Evolutionary conservation across 1,140 invertebrate species (phyloP), one percentile per base, ranked within the genome.

Genomic region (Aradophagus sp.): DNA sequence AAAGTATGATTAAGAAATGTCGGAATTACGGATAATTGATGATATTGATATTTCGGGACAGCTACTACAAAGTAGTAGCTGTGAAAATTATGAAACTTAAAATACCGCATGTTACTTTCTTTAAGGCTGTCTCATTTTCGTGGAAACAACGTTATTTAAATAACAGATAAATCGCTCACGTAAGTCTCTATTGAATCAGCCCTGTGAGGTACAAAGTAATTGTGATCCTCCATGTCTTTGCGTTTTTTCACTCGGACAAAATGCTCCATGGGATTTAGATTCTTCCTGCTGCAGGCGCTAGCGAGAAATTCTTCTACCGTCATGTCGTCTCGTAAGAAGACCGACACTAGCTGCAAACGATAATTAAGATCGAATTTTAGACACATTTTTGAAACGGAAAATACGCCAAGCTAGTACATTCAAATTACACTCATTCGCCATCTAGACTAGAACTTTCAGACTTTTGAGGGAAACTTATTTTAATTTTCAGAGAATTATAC

Each of bases 271-370:
- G 95, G 91, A 84, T 95, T 96, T 26, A 98, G 90, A 77, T 92
- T 93, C 80, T 96, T 94, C 67, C 95, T 90, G 34, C 91, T 92
- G 86, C 96, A 98, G 16, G 95, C 96, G 73, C 91, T 92, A 20
- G 95, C 95, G 41, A 99, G 87, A 81, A 98, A 95, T 86, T 98
- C 96, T 80, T 97, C 96, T 7, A 98, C 95, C 19, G 94, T 94
- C 93, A 97, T 97, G 34, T 91, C 90, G 75, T 96, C 93, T 79
- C 94, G 89, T 74, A 97, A 87, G 81, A 93, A 92, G 72, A 96
- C 93, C 29, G 91, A 93, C 35, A 93, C 93, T 56, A 91, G 80
- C 90, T 92, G 85, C 34, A 71, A 70, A 44, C n/a, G 42, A 27
- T 36, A 56, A 56, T 31, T 26, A 53, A 55, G 13, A 53, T 2